These are phyloP conservation scores for Lasiurus cinereus DNA, from an alignment of 2,113 vertebrate species.

Conservation along the genomic window DNA sequence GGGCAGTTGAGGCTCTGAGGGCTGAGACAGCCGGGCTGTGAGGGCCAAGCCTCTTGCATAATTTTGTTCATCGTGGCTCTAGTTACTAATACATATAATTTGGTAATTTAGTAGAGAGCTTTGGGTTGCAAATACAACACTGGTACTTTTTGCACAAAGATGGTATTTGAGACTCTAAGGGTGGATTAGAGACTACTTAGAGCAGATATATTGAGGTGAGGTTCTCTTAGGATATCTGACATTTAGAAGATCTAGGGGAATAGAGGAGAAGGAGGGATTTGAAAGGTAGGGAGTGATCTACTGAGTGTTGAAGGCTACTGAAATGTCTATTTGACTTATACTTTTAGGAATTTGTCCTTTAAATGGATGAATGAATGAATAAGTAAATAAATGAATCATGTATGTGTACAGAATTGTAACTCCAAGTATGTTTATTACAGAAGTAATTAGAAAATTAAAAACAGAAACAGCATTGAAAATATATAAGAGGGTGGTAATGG, in stretches of 20 bases:
- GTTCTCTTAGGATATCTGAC: neutral
- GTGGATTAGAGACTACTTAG: neutral
- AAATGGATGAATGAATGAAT: neutral
- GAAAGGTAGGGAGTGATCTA: neutral
- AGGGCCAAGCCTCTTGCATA: no score
- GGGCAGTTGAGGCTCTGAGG: no score
- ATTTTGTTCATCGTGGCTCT: no score
- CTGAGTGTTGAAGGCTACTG: neutral
- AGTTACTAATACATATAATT: neutral
- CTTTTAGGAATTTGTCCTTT: constrained; percentile 32
- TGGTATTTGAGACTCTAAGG: neutral
- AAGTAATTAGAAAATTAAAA: constrained; percentile 26
- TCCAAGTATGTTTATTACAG: neutral
- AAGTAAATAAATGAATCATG: neutral
- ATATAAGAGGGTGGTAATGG: neutral
- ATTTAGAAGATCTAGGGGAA: neutral
- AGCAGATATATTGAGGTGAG: neutral
- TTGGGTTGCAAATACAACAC: neutral
- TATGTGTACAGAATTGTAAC: neutral
- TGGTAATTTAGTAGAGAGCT: neutral
- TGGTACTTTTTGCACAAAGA: neutral
- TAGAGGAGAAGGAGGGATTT: neutral
- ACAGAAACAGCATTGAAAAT: neutral
- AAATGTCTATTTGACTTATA: neutral
- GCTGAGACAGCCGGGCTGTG: no score